Percentiles rank a stretch among this genome's conserved stretches.
Conservation (phyloP, 2,797 vertebrate species). For the Acrossocheilus wenchowensis region DNA sequence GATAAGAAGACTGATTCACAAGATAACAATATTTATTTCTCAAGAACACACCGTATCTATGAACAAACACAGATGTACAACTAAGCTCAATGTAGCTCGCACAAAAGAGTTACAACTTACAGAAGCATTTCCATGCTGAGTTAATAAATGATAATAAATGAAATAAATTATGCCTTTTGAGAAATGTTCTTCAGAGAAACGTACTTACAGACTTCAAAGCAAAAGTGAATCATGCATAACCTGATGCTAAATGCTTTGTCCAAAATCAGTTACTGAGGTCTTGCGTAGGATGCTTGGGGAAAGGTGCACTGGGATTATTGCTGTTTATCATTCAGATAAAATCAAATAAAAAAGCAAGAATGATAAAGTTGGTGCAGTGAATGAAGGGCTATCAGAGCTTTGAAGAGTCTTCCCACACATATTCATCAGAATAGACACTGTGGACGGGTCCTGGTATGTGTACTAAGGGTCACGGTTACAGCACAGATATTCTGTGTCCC, state of each 20-base stretch:
- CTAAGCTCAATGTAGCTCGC: neutral
- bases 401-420: neutral
- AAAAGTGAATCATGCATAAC: neutral
- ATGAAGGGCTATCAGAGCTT: neutral
- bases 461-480: conserved; percentile 49
- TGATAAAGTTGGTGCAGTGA: neutral
- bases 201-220: neutral
- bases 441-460: conserved; percentile 14
- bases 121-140: neutral
- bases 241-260: neutral
- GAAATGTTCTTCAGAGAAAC: neutral
- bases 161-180: neutral
- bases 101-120: neutral
- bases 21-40: neutral
- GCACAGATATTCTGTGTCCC: neutral
- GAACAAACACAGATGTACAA: neutral
- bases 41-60: neutral
- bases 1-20: conserved; percentile 13
- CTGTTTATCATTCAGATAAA: neutral
- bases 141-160: neutral
- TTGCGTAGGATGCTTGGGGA: neutral
- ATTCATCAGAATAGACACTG: neutral
- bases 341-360: neutral
- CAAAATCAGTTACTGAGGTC: neutral
- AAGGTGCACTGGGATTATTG: neutral